A percentile compares a stretch with the other conserved stretches of the same genome.
Conservation (phyloP, 2,113 vertebrate species). For the Neodontobutis hainanensis region DNA sequence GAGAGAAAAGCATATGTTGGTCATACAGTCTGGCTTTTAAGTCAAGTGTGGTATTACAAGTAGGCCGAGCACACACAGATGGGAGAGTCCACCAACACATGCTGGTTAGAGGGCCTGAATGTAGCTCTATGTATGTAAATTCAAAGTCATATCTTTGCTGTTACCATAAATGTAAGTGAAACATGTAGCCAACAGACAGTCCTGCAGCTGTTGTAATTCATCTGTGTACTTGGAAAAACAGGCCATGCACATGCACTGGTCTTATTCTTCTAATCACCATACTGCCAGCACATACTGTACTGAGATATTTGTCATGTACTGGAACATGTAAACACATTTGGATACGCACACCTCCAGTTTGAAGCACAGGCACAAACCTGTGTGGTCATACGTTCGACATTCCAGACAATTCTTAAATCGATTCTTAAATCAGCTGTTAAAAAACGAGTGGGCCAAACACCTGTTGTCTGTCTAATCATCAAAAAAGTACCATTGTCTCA, state of each 20-base stretch:
- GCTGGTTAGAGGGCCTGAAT: slow-evolving; percentile 36
- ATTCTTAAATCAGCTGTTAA: slow-evolving; percentile 1
- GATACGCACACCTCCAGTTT: slow-evolving; percentile 12
- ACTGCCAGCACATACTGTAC: slow-evolving; percentile 48
- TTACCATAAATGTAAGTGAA: slow-evolving; percentile 62
- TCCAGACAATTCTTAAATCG: neutral
- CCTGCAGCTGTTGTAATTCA: slow-evolving; percentile 76
- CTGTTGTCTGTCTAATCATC: slow-evolving; percentile 27
- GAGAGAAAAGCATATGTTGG: slow-evolving; percentile 3
- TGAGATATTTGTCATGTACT: slow-evolving; percentile 54
- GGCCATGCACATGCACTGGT: slow-evolving; percentile 57
- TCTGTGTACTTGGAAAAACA: slow-evolving; percentile 62
- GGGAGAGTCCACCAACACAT: slow-evolving; percentile 19
- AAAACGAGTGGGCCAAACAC: slow-evolving; percentile 14
- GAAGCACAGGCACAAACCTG: slow-evolving; percentile 19
- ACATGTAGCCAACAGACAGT: slow-evolving; percentile 58
- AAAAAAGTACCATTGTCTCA: slow-evolving; percentile 29
- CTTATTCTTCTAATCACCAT: slow-evolving; percentile 51
- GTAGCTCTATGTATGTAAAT: slow-evolving; percentile 59
- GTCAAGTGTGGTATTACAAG: slow-evolving; percentile 20
- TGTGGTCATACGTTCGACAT: slow-evolving; percentile 1
- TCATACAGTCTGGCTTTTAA: slow-evolving; percentile 16
- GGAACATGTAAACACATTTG: slow-evolving; percentile 52
- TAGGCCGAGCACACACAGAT: slow-evolving; percentile 7
- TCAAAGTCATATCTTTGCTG: slow-evolving; percentile 59